Percentiles rank a stretch among this genome's conserved stretches.
phyloP scores from a whole-genome alignment of 2,113 vertebrate species.

The Lonchura striata region DNA sequence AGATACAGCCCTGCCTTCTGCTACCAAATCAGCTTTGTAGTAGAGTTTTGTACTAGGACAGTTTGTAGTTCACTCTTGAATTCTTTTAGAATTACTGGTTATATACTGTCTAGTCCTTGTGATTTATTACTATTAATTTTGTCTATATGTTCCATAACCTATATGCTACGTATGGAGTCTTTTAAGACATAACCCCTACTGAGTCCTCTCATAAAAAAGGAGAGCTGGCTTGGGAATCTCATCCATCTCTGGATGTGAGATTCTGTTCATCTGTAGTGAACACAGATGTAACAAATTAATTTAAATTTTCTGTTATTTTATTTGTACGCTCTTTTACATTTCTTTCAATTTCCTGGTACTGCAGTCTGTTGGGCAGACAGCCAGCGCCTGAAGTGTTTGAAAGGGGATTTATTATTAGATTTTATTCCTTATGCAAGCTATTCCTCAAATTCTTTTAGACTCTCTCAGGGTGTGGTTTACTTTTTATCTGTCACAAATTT shows the following conservation, averaged over 20 bases:
- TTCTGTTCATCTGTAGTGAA: neutral
- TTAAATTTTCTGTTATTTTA: neutral
- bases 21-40: neutral
- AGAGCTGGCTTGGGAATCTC: neutral
- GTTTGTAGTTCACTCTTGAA: neutral
- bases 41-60: neutral
- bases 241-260: neutral
- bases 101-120: neutral
- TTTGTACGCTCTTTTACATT: neutral
- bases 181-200: neutral
- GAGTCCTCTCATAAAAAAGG: neutral
- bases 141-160: neutral
- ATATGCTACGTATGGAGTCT: neutral
- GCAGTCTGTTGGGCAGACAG: neutral
- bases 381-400: neutral
- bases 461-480: neutral
- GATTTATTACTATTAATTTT: neutral
- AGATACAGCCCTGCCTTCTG: neutral
- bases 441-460: neutral
- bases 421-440: constrained; percentile 10
- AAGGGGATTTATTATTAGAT: constrained; percentile 36
- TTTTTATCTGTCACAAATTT: constrained; percentile 6
- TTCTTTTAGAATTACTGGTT: neutral
- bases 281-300: neutral
- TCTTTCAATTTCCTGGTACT: neutral